phyloP scores from a whole-genome alignment of 2,113 vertebrate species.

The Semnopithecus entellus region DNA sequence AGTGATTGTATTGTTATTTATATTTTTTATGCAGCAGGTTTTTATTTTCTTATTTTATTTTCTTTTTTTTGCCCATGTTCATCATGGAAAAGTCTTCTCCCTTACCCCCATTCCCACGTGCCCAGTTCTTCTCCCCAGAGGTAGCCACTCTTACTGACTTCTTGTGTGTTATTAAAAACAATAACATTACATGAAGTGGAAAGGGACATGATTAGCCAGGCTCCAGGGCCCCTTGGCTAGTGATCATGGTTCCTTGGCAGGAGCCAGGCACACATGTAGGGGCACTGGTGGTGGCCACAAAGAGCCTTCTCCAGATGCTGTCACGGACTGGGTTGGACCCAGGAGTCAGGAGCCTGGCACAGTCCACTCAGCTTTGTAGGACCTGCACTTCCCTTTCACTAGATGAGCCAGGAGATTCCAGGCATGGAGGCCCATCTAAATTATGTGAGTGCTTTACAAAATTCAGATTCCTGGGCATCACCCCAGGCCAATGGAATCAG shows the following conservation, averaged over 20 bases:
- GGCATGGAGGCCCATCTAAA: neutral
- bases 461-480: neutral
- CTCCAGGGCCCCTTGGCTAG: neutral
- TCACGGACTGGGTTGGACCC: too few species aligned
- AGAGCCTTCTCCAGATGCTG: neutral
- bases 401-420: neutral
- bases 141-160: neutral
- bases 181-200: neutral
- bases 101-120: neutral
- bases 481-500: neutral
- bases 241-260: neutral
- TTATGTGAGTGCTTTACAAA: neutral
- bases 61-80: neutral
- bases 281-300: rapidly evolving
- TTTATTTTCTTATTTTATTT: too few species aligned
- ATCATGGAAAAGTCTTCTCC: neutral
- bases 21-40: neutral
- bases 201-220: neutral
- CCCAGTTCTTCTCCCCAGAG: neutral
- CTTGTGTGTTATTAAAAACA: neutral
- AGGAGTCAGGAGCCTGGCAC: neutral
- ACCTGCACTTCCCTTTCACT: neutral
- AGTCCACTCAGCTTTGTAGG: too few species aligned
- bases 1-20: neutral
- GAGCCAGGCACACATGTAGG: neutral